A percentile compares a stretch with the other conserved stretches of the same genome.
Conservation (phyloP, 2,113 vertebrate species). For the Nothobranchius kuhntae region DNA sequence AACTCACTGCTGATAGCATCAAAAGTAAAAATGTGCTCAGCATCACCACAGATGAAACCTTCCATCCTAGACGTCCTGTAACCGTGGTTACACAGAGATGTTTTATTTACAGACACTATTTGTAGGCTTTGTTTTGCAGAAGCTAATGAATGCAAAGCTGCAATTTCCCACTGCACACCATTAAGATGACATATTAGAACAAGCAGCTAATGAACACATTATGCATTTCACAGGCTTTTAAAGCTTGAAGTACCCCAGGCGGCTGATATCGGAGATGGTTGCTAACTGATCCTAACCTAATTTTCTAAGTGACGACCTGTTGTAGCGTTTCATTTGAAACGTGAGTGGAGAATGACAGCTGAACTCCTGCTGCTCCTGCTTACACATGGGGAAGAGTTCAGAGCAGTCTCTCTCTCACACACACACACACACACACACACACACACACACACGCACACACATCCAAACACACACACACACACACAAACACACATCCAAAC, state of each 20-base stretch:
- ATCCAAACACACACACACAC: slow-evolving; percentile 15
- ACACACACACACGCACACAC: background rate
- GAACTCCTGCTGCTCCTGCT: background rate
- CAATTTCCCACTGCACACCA: slow-evolving; percentile 34
- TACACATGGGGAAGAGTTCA: background rate
- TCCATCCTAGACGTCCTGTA: too few relatives aligned
- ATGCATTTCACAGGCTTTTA: slow-evolving; percentile 30
- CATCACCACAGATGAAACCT: too few relatives aligned
- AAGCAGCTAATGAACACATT: slow-evolving; percentile 34
- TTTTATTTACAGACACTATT: slow-evolving; percentile 1
- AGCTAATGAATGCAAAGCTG: slow-evolving; percentile 37
- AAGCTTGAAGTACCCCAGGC: slow-evolving; percentile 18
- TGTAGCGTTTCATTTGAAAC: background rate
- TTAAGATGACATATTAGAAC: slow-evolving; percentile 33
- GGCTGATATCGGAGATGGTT: slow-evolving; percentile 19
- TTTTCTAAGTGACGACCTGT: slow-evolving; percentile 45
- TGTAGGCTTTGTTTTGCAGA: slow-evolving; percentile 1
- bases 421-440: too few relatives aligned
- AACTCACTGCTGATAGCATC: too few relatives aligned
- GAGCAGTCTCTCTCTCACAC: slow-evolving; percentile 23
- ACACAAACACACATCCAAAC: too few relatives aligned
- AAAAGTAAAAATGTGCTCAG: too few relatives aligned
- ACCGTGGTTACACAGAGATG: too few relatives aligned
- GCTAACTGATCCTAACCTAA: slow-evolving; percentile 27
- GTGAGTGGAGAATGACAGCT: background rate